These are phyloP conservation scores for Cavia porcellus DNA, from an alignment of 2,113 vertebrate species.

Conservation along the genomic window DNA sequence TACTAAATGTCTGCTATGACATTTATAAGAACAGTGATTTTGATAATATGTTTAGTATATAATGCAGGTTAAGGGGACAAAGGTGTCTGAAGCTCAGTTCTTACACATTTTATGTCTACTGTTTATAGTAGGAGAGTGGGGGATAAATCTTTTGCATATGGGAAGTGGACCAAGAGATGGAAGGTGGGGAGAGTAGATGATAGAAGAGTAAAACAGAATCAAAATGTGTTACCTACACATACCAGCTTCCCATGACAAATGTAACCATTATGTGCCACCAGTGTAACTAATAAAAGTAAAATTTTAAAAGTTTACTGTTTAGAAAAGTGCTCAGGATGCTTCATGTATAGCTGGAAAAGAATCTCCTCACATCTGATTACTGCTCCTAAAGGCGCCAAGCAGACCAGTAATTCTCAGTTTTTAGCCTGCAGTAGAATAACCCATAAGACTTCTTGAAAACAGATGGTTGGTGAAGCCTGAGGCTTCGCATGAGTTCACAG, in stretches of 20 bases:
- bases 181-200: neutral
- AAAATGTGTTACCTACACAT: too few species aligned
- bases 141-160: neutral
- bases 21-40: neutral
- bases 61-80: neutral
- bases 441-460: neutral
- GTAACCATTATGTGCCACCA: neutral
- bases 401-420: neutral
- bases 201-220: neutral
- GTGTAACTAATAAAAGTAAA: neutral
- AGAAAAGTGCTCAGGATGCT: neutral
- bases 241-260: neutral
- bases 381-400: neutral
- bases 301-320: neutral
- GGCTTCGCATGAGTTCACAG: neutral
- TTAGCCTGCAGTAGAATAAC: neutral
- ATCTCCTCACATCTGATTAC: neutral
- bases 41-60: neutral
- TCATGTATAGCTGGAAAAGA: accelerated
- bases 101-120: neutral
- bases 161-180: neutral
- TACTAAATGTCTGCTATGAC: neutral
- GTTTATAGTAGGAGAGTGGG: neutral
- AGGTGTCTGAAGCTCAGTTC: neutral
- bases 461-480: neutral